Evolutionary conservation across 2,797 vertebrate species (phyloP).

Genomic region (Pantherophis vulpinus): DNA sequence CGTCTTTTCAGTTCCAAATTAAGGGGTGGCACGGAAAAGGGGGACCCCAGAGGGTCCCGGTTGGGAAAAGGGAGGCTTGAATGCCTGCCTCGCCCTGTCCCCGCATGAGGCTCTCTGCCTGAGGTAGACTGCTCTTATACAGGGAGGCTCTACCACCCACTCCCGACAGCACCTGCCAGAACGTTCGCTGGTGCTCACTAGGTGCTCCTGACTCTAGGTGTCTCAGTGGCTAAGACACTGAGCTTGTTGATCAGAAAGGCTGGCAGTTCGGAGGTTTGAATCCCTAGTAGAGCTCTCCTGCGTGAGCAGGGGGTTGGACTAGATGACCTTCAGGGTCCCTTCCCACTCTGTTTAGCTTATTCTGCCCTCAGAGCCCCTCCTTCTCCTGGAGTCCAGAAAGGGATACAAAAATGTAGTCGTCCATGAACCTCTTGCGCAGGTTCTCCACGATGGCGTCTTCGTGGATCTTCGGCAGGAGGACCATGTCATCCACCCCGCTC

Average conservation of each 20-base stretch:
- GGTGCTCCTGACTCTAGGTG: too few species aligned
- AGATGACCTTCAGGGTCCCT: too few species aligned
- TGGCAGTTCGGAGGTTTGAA: too few species aligned
- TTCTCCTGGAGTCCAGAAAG: not conserved
- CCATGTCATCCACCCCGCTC: constrained; percentile 85
- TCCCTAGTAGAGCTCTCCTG: too few species aligned
- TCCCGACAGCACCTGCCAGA: not conserved
- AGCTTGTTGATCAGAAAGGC: too few species aligned
- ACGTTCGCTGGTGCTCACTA: too few species aligned
- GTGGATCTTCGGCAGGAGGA: constrained; percentile 80
- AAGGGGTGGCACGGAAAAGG: not conserved
- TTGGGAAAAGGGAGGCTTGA: not conserved
- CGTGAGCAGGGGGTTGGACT: too few species aligned
- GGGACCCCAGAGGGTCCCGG: not conserved
- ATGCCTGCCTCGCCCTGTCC: not conserved
- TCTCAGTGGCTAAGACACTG: too few species aligned
- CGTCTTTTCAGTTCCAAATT: constrained; percentile 70
- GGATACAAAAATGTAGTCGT: constrained; percentile 72
- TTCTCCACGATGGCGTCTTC: constrained; percentile 85
- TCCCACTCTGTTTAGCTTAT: too few species aligned
- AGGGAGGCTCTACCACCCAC: not conserved
- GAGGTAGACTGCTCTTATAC: not conserved
- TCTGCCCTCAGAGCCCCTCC: not conserved
- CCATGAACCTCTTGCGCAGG: constrained; percentile 83
- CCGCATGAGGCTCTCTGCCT: not conserved